Evolutionary conservation across 2,888 invertebrate species (phyloP).

Genomic region (Apotomis betuletana): DNA sequence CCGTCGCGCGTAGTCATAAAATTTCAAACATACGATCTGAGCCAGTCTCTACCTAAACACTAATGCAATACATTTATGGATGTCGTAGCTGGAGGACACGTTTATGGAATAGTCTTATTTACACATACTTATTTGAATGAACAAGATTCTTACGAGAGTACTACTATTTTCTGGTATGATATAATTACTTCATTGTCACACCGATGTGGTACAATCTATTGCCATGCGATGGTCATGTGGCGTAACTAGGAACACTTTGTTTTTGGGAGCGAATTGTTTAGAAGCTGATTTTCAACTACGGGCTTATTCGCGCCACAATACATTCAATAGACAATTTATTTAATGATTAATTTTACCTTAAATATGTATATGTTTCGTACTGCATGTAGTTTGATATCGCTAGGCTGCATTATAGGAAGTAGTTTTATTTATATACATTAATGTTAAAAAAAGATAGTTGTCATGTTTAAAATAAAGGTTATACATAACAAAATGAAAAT

Average conservation of each 20-base stretch:
- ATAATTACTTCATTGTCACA: neutral
- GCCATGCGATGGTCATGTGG: neutral
- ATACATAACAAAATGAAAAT: conserved; percentile 18
- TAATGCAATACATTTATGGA: neutral
- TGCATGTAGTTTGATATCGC: conserved; percentile 4
- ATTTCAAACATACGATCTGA: neutral
- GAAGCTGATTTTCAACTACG: too few species aligned
- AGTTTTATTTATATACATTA: conserved; percentile 14
- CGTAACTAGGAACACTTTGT: neutral
- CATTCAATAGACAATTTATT: neutral
- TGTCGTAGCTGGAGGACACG: neutral
- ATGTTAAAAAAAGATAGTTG: conserved; percentile 2
- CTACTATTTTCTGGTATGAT: neutral
- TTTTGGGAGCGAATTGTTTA: neutral
- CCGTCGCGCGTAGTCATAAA: neutral
- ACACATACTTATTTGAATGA: neutral
- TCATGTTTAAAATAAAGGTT: conserved; percentile 23
- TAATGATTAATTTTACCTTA: neutral
- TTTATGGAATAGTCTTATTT: neutral
- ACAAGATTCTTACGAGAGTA: neutral
- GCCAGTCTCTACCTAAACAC: conserved; percentile 1
- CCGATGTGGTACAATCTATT: neutral
- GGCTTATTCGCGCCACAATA: conserved; percentile 3
- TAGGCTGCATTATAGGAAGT: neutral
- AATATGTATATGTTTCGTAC: neutral